Base-by-base conservation (phyloP, 64 coral and sea anemone species). In the Astreopora myriophthalma region DNA sequence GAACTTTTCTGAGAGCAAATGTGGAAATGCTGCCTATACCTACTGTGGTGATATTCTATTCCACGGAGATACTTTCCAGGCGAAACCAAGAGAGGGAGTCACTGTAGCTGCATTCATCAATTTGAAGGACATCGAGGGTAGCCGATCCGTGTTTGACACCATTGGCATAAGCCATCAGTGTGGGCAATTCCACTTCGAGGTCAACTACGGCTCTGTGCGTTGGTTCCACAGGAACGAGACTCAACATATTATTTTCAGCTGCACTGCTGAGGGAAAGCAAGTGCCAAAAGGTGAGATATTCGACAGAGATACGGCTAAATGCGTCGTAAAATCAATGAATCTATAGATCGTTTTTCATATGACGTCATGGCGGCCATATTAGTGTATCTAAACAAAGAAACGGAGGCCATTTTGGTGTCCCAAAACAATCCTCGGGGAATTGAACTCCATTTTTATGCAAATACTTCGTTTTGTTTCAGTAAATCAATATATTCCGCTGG, bases 171-270 rank as follows among this genome's bases (percentile, higher is more conserved):
- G 85, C 13, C 97, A 99, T 36, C 63, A 33, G 11, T 99, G 97
- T 32, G 97, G 97, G 5, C 97, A 99, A 52, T 99, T 93, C 64
- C 97, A 99, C 69, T 95, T 99, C 55, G 97, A 99, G 39, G 81
- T 95, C 1, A 95, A 93, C 58, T 93, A 99, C 40, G 97, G 97
- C 8, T 87, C 72, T 7, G 91, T 99, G 1, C 94, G 97, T 52
- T 99, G 97, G 97, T 99, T 99, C 46, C 97, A 99, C 69, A 84
- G 97, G 17, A 99, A 99, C 44, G 94, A 99, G 75, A 96, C 90
- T 20, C 97, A 99, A 20, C 75, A 86, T 55, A 99, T 94, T 10
- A 92, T 99, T 52, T 99, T 99, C 35, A 90, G 89, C 24, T 86
- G 71, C 42, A 95, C 90, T n/a, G 97, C 97, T 7, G 94, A 95